These are phyloP conservation scores for Magallana gigas DNA, from an alignment of 1,140 invertebrate species.

Conservation along the genomic window DNA sequence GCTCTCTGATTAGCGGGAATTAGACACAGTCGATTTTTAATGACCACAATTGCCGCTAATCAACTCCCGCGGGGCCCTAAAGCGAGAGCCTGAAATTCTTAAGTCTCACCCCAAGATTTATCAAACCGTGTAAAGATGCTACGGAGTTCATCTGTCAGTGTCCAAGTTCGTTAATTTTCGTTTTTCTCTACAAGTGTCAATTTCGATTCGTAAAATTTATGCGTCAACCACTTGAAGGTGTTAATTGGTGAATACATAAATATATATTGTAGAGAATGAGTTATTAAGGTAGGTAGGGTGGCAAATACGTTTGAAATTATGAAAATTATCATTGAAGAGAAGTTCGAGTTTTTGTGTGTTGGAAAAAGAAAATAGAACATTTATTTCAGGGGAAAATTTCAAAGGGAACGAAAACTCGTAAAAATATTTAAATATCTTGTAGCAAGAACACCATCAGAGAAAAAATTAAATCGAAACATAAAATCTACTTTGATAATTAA, in stretches of 20 bases:
- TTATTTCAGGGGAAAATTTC: no score
- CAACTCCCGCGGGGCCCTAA: neutral
- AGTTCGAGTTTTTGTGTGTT: no score
- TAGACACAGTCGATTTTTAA: constrained; percentile 33
- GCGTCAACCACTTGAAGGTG: no score
- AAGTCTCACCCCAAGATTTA: neutral
- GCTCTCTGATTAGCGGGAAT: neutral
- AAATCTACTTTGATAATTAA: neutral
- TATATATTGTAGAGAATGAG: no score
- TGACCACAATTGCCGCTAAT: constrained; percentile 32
- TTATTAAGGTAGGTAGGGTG: no score
- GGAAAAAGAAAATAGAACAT: no score
- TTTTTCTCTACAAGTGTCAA: neutral
- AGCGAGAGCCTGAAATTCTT: neutral
- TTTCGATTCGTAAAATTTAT: neutral
- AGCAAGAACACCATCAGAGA: no score
- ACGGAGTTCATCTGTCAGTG: constrained; percentile 12
- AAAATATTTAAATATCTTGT: no score
- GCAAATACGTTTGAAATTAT: no score
- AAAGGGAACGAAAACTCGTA: no score
- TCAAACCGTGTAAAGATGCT: neutral
- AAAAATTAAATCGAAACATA: neutral
- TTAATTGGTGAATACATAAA: no score
- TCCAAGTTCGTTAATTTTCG: neutral
- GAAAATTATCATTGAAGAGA: no score